Evolutionary conservation across 2,888 invertebrate species (phyloP).

Genomic region (Rotaria macrura): DNA sequence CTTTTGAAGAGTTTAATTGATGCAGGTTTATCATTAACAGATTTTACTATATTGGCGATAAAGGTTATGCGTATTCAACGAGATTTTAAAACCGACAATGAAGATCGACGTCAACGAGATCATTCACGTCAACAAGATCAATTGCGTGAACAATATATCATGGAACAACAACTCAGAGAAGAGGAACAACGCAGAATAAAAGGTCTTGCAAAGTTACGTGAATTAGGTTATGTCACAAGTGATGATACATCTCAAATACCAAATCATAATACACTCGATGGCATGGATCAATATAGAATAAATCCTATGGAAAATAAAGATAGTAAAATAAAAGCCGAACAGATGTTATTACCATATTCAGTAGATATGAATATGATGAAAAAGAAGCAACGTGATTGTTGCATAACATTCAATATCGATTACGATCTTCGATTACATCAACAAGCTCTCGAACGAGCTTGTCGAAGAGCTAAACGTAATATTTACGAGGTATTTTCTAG

Average conservation of each 20-base stretch:
- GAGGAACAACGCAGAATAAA: conserved; percentile 9
- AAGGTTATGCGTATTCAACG: not conserved
- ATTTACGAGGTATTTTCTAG: not conserved
- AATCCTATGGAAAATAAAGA: not conserved
- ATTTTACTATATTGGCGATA: not conserved
- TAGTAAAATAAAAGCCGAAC: not conserved
- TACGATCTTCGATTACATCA: not conserved
- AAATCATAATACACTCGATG: not conserved
- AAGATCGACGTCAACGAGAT: not conserved
- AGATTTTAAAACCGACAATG: not conserved
- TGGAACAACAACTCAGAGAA: not conserved
- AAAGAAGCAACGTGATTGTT: not conserved
- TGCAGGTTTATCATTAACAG: not conserved
- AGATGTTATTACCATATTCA: not conserved
- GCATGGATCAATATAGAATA: not conserved
- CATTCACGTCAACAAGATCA: not conserved
- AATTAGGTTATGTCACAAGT: not conserved
- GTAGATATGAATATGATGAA: not conserved
- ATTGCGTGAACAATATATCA: not conserved
- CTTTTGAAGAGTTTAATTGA: not conserved
- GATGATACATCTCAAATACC: not conserved
- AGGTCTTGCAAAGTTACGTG: not conserved
- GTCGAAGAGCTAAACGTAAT: not conserved
- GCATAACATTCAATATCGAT: not conserved
- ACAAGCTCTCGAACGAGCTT: not conserved